Evolutionary conservation across 2,797 vertebrate species (phyloP).

Genomic region (Karalla daura): DNA sequence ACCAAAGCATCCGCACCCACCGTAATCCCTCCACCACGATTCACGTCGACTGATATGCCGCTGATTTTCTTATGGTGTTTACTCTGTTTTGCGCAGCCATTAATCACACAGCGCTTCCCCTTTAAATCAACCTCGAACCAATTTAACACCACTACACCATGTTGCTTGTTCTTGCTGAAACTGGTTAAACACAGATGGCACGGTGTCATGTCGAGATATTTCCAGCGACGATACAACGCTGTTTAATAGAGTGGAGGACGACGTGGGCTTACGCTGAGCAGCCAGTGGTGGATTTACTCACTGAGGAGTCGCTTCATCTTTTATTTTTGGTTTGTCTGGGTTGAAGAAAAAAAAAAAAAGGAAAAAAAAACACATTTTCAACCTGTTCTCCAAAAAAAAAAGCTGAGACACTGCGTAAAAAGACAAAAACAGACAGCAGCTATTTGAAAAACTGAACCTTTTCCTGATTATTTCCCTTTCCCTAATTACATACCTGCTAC

Average conservation of each 20-base stretch:
- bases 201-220: conserved; percentile 59
- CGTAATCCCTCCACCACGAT: too few relatives aligned
- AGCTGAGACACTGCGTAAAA: too few relatives aligned
- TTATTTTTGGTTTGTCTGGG: not conserved
- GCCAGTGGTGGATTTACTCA: conserved; percentile 27
- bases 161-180: conserved; percentile 49
- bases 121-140: conserved; percentile 41
- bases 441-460: too few relatives aligned
- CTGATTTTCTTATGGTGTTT: conserved; percentile 2
- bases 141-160: conserved; percentile 40
- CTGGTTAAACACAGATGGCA: conserved; percentile 63
- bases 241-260: conserved; percentile 32
- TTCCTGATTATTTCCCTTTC: too few relatives aligned
- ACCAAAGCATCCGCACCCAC: too few relatives aligned
- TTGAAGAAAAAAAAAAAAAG: too few relatives aligned
- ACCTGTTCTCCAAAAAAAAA: too few relatives aligned
- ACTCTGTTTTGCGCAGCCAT: conserved; percentile 18
- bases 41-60: too few relatives aligned
- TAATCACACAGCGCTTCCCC: conserved; percentile 27
- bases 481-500: too few relatives aligned
- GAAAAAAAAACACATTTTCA: too few relatives aligned
- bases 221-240: conserved; percentile 42
- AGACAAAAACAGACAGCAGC: too few relatives aligned
- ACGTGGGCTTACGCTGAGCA: conserved; percentile 19
- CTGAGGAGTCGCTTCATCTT: conserved; percentile 23